Conservation (phyloP, 2,888 invertebrate genomes). For the Tinea pellionella region DNA sequence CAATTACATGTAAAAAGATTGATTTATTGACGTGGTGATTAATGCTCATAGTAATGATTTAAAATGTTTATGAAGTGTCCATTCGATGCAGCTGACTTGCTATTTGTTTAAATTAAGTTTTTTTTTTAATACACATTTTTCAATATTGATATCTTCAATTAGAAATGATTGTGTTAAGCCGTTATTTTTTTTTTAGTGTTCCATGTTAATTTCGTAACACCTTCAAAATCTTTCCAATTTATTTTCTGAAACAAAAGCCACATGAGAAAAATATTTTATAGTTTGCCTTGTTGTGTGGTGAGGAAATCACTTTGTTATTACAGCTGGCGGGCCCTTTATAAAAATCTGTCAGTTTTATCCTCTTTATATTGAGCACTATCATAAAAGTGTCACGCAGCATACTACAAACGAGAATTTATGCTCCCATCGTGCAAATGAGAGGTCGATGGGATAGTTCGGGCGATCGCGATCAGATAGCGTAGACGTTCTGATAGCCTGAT, state of each 20-base stretch:
- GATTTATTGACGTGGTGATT: conserved; percentile 8
- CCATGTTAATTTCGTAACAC: background rate
- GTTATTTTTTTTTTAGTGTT: too few relatives aligned
- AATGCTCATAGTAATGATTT: background rate
- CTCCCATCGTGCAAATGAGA: conserved; percentile 56
- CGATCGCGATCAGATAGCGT: conserved; percentile 20
- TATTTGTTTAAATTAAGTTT: background rate
- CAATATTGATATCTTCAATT: too few relatives aligned
- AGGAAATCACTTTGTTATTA: conserved; percentile 20
- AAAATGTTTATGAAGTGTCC: background rate
- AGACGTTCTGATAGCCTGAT: conserved; percentile 5
- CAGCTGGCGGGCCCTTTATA: conserved; percentile 18
- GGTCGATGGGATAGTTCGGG: conserved; percentile 47
- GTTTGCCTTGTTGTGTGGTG: conserved; percentile 24
- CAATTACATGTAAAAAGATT: conserved; percentile 8
- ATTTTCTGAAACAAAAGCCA: conserved; percentile 8
- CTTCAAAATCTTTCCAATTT: background rate
- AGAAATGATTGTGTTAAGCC: too few relatives aligned
- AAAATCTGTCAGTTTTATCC: conserved; percentile 28
- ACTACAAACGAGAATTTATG: conserved; percentile 62
- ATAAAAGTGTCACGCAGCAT: conserved; percentile 59
- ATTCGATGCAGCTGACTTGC: background rate
- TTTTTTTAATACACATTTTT: too few relatives aligned
- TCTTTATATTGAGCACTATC: conserved; percentile 43
- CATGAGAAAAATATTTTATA: background rate